phyloP scores from a whole-genome alignment of 2,888 invertebrate genomes.

The Euphydryas editha region DNA sequence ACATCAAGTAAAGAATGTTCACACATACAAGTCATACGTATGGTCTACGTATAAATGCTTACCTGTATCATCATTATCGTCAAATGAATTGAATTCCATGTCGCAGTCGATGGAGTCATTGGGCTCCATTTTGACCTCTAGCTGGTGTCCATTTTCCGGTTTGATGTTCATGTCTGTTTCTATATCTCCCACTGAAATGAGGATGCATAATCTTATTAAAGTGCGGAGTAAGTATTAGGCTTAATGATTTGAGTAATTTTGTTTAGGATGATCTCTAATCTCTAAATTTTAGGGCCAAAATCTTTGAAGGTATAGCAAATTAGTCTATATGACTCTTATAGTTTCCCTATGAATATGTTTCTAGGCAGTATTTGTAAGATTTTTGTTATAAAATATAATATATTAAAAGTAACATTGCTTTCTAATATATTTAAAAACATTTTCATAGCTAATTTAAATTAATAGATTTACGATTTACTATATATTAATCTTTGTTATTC shows the following conservation, averaged over 20 bases:
- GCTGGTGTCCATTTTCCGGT: constrained; percentile 21
- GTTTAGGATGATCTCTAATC: no score
- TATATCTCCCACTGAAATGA: constrained; percentile 29
- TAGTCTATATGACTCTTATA: no score
- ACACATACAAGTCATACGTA: no score
- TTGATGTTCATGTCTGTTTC: constrained; percentile 36
- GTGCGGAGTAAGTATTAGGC: no score
- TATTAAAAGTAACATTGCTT: background rate
- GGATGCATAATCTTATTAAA: background rate
- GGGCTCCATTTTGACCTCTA: constrained; percentile 44
- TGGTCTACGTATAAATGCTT: constrained; percentile 1
- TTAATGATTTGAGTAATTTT: no score
- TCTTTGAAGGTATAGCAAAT: no score
- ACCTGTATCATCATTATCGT: constrained; percentile 28
- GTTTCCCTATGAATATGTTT: no score
- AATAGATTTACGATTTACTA: no score
- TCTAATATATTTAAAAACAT: background rate
- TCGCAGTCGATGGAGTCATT: constrained; percentile 41
- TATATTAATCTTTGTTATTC: no score
- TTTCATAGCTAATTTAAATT: background rate
- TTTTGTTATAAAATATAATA: background rate
- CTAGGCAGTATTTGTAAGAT: no score
- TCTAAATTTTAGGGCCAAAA: no score
- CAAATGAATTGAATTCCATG: constrained; percentile 42
- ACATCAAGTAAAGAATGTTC: no score